Evolutionary conservation across 1,140 invertebrate genomes (phyloP).

Genomic region (Leptopilina boulardi): DNA sequence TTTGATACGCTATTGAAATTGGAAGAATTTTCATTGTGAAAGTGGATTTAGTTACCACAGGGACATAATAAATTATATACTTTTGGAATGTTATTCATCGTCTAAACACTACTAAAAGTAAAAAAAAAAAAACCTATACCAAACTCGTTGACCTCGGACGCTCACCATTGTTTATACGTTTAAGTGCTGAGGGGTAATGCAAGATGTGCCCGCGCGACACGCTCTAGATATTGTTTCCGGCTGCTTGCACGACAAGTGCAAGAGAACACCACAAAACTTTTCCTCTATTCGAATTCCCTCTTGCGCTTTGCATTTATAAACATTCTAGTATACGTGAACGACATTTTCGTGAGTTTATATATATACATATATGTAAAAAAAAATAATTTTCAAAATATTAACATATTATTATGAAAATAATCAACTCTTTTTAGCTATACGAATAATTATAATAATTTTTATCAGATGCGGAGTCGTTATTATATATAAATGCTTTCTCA

Average conservation of each 20-base stretch:
- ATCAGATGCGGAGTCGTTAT: no score
- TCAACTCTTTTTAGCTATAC: no score
- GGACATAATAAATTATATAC: constrained; percentile 43
- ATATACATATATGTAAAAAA: no score
- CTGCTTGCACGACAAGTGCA: constrained; percentile 60
- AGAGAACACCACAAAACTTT: constrained; percentile 55
- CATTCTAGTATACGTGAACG: neutral
- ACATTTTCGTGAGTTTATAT: no score
- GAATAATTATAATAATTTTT: no score
- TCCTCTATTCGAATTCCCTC: constrained; percentile 8
- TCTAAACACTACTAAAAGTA: no score
- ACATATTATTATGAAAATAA: neutral
- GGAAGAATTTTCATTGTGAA: constrained; percentile 36
- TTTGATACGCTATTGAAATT: no score
- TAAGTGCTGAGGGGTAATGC: constrained; percentile 57
- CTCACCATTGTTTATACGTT: constrained; percentile 49
- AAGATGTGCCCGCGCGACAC: constrained; percentile 60
- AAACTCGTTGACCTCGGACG: constrained; percentile 52
- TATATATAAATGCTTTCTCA: neutral
- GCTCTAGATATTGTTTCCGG: constrained; percentile 65
- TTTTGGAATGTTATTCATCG: constrained; percentile 50
- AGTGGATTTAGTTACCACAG: constrained; percentile 44
- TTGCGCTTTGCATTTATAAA: constrained; percentile 9
- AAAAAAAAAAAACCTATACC: no score
- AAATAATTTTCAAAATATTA: no score